These are phyloP conservation scores for Alethe diademata DNA, from an alignment of 2,113 vertebrate species.

Conservation along the genomic window DNA sequence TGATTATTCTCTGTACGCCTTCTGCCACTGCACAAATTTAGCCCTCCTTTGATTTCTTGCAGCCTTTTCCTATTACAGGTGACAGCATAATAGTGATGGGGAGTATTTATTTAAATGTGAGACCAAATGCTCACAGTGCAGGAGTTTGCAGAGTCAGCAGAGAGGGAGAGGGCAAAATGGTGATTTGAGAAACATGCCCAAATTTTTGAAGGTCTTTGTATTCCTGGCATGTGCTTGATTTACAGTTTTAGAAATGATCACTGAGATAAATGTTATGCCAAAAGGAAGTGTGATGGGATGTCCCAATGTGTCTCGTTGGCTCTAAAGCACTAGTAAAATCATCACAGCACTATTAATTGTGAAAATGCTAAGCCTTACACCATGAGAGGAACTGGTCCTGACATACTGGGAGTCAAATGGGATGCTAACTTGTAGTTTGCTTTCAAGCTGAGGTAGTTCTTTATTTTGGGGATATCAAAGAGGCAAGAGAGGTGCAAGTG, in stretches of 20 bases:
- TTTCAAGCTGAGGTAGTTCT: background rate
- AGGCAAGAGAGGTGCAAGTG: background rate
- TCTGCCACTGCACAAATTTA: conserved; percentile 52
- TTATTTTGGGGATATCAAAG: background rate
- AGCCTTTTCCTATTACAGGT: conserved; percentile 68
- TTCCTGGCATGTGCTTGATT: background rate
- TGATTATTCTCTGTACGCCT: conserved; percentile 53
- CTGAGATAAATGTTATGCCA: background rate
- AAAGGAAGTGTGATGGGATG: background rate
- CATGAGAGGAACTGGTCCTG: background rate
- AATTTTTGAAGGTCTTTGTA: conserved; percentile 27
- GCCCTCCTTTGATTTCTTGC: conserved; percentile 62
- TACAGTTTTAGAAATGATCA: background rate
- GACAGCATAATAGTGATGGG: conserved; percentile 65
- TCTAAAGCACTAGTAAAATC: background rate
- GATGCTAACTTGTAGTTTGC: background rate
- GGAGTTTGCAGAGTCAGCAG: conserved; percentile 46
- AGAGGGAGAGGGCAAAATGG: background rate
- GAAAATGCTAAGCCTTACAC: background rate
- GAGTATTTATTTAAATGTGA: conserved; percentile 68
- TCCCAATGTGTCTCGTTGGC: background rate
- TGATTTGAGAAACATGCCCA: conserved; percentile 26
- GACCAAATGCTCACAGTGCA: conserved; percentile 27
- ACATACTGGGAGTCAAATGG: background rate
- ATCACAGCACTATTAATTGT: background rate